Evolutionary conservation across 2,797 vertebrate species (phyloP).

Genomic region (Melanotaenia maccullochi): DNA sequence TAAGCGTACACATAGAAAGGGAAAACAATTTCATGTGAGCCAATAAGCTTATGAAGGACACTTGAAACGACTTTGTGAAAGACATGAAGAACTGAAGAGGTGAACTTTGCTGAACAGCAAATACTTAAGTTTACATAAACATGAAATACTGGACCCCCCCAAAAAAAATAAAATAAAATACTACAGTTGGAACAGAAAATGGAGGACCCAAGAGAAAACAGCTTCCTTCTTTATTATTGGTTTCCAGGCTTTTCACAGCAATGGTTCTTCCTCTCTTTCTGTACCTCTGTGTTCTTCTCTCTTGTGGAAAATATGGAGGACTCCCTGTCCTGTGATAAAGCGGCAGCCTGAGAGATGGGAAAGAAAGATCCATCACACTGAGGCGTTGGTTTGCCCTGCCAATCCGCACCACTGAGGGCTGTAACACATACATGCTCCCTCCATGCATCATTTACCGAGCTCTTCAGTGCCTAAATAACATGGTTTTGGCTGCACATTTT

Average conservation of each 20-base stretch:
- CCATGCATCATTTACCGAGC: constrained; percentile 78
- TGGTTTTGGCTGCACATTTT: constrained; percentile 61
- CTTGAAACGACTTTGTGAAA: constrained; percentile 46
- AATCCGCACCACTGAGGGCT: constrained; percentile 74
- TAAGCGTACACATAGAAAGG: constrained; percentile 46
- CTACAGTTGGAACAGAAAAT: constrained; percentile 57
- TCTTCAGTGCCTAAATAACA: constrained; percentile 64
- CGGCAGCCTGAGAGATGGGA: constrained; percentile 76
- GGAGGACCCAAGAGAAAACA: constrained; percentile 57
- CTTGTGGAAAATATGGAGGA: constrained; percentile 67
- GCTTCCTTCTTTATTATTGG: constrained; percentile 73
- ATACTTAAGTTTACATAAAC: constrained; percentile 41
- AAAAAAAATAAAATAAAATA: constrained; percentile 48
- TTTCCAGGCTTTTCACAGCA: constrained; percentile 67
- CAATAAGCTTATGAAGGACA: constrained; percentile 31
- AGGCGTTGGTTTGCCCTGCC: constrained; percentile 69
- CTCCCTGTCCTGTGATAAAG: constrained; percentile 83
- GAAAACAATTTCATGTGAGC: constrained; percentile 48
- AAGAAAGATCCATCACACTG: constrained; percentile 76
- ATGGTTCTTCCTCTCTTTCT: constrained; percentile 45
- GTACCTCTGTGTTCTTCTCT: constrained; percentile 51
- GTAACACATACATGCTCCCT: constrained; percentile 69
- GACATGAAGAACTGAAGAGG: constrained; percentile 41
- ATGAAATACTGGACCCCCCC: constrained; percentile 20
- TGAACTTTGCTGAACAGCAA: constrained; percentile 47